Percentiles rank a stretch among this genome's conserved stretches.
Evolutionary conservation across 2,113 vertebrate genomes (phyloP).

Genomic region (Corapipo altera): DNA sequence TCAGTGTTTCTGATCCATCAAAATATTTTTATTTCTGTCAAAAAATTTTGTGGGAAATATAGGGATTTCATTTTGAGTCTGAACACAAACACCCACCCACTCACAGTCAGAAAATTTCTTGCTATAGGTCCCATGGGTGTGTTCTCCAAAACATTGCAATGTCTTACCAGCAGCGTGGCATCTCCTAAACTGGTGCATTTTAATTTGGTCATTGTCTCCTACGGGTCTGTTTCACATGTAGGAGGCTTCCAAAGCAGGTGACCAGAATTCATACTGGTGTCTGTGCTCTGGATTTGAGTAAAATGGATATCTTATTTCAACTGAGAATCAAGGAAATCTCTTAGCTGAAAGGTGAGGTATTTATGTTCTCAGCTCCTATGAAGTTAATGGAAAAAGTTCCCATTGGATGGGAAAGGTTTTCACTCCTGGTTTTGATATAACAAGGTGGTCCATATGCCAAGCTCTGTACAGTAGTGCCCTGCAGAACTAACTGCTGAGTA

Average conservation of each 20-base stretch:
- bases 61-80: conserved; percentile 9
- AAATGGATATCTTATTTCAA: neutral
- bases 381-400: neutral
- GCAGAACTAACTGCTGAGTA: neutral
- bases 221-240: neutral
- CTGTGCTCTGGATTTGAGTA: neutral
- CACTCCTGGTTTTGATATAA: neutral
- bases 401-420: neutral
- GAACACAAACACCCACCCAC: conserved; percentile 9
- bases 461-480: neutral
- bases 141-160: neutral
- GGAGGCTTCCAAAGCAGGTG: neutral
- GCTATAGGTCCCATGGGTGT: neutral
- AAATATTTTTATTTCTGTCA: conserved; percentile 33
- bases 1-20: neutral
- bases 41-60: neutral
- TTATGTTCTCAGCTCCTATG: neutral
- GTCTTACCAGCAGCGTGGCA: neutral
- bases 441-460: neutral
- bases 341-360: neutral
- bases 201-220: neutral
- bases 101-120: neutral
- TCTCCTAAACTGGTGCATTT: neutral
- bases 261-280: neutral
- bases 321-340: neutral